Conservation (phyloP, 2,797 vertebrate genomes). For the Premnoplex brunnescens region DNA sequence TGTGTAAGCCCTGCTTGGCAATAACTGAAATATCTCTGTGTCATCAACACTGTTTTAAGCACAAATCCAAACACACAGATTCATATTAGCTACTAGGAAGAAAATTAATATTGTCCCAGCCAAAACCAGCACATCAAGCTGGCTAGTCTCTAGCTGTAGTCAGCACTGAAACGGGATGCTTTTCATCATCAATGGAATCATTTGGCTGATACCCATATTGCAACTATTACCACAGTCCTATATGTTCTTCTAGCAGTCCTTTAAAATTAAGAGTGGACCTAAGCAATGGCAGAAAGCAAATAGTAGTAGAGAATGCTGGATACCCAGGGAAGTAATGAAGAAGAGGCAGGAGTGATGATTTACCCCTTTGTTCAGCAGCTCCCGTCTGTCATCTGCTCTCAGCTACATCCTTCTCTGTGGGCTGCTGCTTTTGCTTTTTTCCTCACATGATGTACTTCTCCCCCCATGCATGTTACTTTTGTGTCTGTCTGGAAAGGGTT, state of each 20-base stretch:
- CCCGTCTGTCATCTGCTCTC: not conserved
- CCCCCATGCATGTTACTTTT: not conserved
- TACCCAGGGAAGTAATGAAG: not conserved
- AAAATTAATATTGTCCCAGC: not conserved
- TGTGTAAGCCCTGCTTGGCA: not conserved
- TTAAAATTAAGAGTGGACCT: not conserved
- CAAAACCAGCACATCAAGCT: not conserved
- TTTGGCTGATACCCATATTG: not conserved
- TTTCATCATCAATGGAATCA: not conserved
- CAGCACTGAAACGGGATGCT: not conserved
- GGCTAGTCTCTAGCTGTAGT: not conserved
- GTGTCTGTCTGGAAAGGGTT: not conserved
- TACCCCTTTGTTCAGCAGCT: not conserved
- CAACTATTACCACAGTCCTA: not conserved
- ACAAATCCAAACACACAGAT: not conserved
- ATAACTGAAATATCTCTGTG: fast-evolving
- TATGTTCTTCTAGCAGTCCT: not conserved
- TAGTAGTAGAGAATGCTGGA: not conserved
- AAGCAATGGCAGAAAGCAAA: not conserved
- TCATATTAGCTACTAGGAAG: not conserved
- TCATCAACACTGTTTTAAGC: not conserved
- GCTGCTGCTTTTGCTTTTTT: not conserved
- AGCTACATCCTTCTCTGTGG: not conserved
- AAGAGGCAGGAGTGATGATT: not conserved
- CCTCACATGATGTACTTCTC: not conserved